Evolutionary conservation across 2,888 invertebrate genomes (phyloP).

Genomic region (Leucoma salicis): DNA sequence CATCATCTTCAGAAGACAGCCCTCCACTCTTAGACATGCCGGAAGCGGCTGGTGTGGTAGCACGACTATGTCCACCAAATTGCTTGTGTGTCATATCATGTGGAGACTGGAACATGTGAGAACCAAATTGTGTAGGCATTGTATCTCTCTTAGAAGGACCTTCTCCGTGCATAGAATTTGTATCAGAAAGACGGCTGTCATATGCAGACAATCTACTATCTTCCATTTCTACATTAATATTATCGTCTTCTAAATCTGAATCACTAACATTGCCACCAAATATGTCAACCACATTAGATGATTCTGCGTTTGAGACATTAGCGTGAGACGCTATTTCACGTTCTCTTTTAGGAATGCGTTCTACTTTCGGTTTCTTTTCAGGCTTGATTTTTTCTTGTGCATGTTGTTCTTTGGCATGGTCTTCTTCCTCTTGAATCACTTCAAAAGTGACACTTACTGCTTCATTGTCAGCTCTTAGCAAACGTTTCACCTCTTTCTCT

Average conservation of each 20-base stretch:
- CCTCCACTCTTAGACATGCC: slow-evolving; percentile 43
- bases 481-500: slow-evolving; percentile 97
- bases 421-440: slow-evolving; percentile 93
- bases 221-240: slow-evolving; percentile 89
- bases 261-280: slow-evolving; percentile 97
- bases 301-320: slow-evolving; percentile 40
- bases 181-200: slow-evolving; percentile 88
- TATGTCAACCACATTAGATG: slow-evolving; percentile 85
- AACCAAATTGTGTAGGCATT: slow-evolving; percentile 59
- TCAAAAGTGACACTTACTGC: slow-evolving; percentile 95
- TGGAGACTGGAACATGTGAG: slow-evolving; percentile 58
- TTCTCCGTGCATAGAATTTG: slow-evolving; percentile 60
- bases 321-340: slow-evolving; percentile 27
- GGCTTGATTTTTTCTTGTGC: slow-evolving; percentile 41
- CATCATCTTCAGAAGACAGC: slow-evolving; percentile 60
- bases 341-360: slow-evolving; percentile 36
- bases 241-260: slow-evolving; percentile 90
- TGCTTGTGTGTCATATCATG: slow-evolving; percentile 39
- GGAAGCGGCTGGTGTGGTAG: slow-evolving; percentile 42
- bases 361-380: slow-evolving; percentile 61
- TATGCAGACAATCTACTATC: slow-evolving; percentile 89
- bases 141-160: slow-evolving; percentile 40
- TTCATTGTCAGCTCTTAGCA: slow-evolving; percentile 95
- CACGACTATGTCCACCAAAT: slow-evolving; percentile 39
- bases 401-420: slow-evolving; percentile 73